phyloP scores from a whole-genome alignment of 2,797 vertebrate genomes.

The Cyprinella venusta region DNA sequence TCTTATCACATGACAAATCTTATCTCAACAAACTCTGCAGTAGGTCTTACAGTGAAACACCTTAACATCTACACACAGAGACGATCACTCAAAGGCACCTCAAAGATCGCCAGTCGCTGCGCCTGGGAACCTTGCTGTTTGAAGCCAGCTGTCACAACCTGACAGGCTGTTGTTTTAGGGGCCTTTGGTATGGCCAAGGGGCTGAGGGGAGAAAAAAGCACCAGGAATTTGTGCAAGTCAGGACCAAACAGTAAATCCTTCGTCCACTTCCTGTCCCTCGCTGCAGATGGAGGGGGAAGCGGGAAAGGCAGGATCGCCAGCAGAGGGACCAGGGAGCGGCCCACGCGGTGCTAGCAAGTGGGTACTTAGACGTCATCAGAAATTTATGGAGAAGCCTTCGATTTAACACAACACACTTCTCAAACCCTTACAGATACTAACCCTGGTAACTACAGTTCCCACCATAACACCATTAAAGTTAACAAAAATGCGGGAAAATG shows the following conservation, averaged over 20 bases:
- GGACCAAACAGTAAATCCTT: slow-evolving; percentile 87
- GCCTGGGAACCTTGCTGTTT: slow-evolving; percentile 83
- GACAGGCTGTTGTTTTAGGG: slow-evolving; percentile 88
- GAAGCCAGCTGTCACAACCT: slow-evolving; percentile 89
- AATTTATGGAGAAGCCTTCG: slow-evolving; percentile 7
- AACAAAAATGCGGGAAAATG: too few relatives aligned
- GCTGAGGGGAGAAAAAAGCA: slow-evolving; percentile 83
- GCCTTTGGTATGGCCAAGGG: slow-evolving; percentile 82
- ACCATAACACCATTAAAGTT: too few relatives aligned
- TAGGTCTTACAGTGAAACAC: slow-evolving; percentile 14
- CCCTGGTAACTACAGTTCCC: neutral
- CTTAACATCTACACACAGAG: slow-evolving; percentile 28
- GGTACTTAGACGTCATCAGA: neutral
- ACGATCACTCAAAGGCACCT: slow-evolving; percentile 41
- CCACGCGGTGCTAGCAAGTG: slow-evolving; percentile 51
- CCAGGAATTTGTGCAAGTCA: slow-evolving; percentile 88
- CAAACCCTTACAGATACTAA: neutral
- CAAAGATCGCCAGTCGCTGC: slow-evolving; percentile 53
- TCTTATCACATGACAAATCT: neutral
- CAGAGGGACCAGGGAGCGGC: slow-evolving; percentile 71
- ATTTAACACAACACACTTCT: slow-evolving; percentile 27
- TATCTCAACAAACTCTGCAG: slow-evolving; percentile 12
- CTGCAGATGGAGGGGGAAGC: slow-evolving; percentile 60
- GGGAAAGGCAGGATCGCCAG: slow-evolving; percentile 1
- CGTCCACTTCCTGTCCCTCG: slow-evolving; percentile 79